Conservation (phyloP, 2,888 invertebrate species). For the Caenorhabditis sinica region DNA sequence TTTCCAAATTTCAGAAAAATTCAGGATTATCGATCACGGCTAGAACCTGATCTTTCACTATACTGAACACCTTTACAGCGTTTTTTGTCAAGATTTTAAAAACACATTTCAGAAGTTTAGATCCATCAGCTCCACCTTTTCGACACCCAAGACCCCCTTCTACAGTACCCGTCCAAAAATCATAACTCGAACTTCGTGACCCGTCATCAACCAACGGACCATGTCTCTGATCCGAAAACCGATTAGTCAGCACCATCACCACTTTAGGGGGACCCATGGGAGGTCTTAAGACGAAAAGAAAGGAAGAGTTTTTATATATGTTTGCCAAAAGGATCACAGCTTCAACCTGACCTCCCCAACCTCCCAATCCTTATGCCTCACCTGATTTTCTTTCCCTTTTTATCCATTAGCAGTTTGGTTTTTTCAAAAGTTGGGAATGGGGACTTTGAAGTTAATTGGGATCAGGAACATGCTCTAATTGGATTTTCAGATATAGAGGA, state of each 20-base stretch:
- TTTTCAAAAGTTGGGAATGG: neutral
- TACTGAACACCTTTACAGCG: too few relatives aligned
- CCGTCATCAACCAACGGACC: neutral
- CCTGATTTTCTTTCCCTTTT: neutral
- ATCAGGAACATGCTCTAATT: neutral
- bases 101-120: too few relatives aligned
- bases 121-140: too few relatives aligned
- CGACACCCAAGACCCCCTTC: too few relatives aligned
- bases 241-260: conserved; percentile 36
- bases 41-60: too few relatives aligned
- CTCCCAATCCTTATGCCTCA: conserved; percentile 4
- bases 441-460: neutral
- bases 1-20: too few relatives aligned
- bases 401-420: neutral
- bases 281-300: conserved; percentile 3
- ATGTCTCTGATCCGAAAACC: conserved; percentile 15
- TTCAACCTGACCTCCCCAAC: conserved; percentile 47
- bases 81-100: too few relatives aligned
- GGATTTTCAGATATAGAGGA: too few relatives aligned
- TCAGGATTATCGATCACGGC: too few relatives aligned
- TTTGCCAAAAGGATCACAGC: conserved; percentile 50
- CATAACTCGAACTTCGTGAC: neutral
- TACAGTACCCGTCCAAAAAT: neutral
- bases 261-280: neutral
- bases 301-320: conserved; percentile 23